Base-by-base conservation (phyloP, 2,797 vertebrate genomes). In the Manis crassicaudata region DNA sequence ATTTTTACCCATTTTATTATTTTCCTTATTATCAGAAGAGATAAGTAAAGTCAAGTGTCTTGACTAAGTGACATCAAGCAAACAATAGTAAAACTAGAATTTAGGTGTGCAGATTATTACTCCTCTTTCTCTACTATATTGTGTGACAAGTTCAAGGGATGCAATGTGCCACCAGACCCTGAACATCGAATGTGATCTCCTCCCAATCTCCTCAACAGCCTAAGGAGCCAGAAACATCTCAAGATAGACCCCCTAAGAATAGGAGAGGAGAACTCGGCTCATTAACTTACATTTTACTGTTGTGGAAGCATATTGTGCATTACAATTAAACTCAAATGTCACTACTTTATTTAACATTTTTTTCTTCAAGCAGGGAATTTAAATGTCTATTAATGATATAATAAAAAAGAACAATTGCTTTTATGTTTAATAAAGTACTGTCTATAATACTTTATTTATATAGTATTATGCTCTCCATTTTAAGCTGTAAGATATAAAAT, bases 381-480 rank as follows among this genome's bases (percentile, higher is more conserved):
- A 96, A 96, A 96, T 96, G 76, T 92, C 97, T 96, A 97, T 97
- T 97, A 97, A 96, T 95, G 94, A 92, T 77, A 88, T 87, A 92
- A 95, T 97, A 97, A 98, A 98, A 96, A 95, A 96, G 95, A 96
- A 97, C 97, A 96, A 96, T 97, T 87, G 80, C 86, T 96, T 97
- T 97, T 96, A 98, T 96, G 91, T 96, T 98, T 95, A 97, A 97
- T 96, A 95, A 97, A 96, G 88, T 91, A 82, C 89, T 65, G 90
- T 94, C 96, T 95, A 92, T 97, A 96, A 97, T 96, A 95, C 97
- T 97, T 98, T 97, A 98, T 97, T 97, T 98, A 97, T 97, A 92
- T 92, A 96, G 75, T 96, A 95, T 97, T 97, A 97, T 96, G 86
- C 86, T 97, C 97, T 96, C 79, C 90, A 96, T 95, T 96, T 96